Conservation (phyloP, 2,888 invertebrate species). For the Deilephila porcellus region DNA sequence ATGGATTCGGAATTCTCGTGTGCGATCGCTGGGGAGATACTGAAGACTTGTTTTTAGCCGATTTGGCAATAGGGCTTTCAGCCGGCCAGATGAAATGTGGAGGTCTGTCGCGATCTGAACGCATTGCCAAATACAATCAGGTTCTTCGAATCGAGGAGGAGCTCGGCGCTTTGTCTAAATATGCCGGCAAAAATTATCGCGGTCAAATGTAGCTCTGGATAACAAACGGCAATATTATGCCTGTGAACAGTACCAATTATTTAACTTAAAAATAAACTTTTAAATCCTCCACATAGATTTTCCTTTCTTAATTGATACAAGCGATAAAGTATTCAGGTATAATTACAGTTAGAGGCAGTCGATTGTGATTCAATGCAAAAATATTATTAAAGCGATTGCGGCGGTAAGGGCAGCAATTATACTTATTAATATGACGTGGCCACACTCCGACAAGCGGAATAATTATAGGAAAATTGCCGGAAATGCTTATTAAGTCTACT, state of each 20-base stretch:
- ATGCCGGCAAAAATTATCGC: slow-evolving; percentile 97
- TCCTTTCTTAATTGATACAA: background rate
- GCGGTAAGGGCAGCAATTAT: background rate
- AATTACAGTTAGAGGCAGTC: background rate
- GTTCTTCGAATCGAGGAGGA: slow-evolving; percentile 99
- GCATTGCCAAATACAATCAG: slow-evolving; percentile 99
- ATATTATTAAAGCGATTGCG: background rate
- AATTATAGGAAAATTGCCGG: slow-evolving; percentile 76
- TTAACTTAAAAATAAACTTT: background rate
- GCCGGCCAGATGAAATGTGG: slow-evolving; percentile 99
- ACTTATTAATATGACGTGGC: background rate
- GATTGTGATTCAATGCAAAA: background rate
- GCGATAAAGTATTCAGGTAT: background rate
- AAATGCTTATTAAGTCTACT: slow-evolving; percentile 60
- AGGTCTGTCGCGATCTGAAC: slow-evolving; percentile 97
- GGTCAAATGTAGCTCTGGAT: slow-evolving; percentile 64
- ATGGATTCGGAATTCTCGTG: slow-evolving; percentile 92
- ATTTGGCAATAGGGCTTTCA: slow-evolving; percentile 97
- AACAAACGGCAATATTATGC: too few relatives aligned
- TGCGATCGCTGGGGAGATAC: slow-evolving; percentile 95
- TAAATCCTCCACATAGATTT: too few relatives aligned
- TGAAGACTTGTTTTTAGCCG: slow-evolving; percentile 98
- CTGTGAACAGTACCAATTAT: background rate
- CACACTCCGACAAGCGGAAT: slow-evolving; percentile 53
- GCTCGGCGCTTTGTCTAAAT: slow-evolving; percentile 94